phyloP scores from a whole-genome alignment of 2,113 vertebrate genomes.

The Saiga tatarica region DNA sequence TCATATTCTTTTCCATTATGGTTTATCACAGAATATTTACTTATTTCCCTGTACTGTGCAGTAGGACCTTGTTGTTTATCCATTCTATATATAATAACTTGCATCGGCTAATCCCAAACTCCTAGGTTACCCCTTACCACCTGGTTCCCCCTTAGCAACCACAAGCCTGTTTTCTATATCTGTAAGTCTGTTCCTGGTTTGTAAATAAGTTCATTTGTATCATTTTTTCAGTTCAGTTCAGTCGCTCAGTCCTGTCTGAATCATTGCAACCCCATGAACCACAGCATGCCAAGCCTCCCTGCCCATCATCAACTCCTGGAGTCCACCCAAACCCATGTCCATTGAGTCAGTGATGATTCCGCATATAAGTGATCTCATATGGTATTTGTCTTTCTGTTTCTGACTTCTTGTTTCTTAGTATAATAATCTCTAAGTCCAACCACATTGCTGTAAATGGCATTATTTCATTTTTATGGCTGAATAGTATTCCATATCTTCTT shows the following conservation, averaged over 20 bases:
- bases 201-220: neutral
- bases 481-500: neutral
- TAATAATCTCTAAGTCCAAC: neutral
- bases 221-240: neutral
- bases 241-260: fast-evolving
- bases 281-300: no score
- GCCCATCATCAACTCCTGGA: no score
- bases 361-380: neutral
- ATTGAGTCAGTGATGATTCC: no score
- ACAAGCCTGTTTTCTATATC: neutral
- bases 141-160: neutral
- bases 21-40: neutral
- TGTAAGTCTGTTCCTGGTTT: neutral
- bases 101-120: neutral
- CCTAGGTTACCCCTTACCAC: neutral
- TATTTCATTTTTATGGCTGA: neutral
- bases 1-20: neutral
- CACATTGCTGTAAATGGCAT: neutral
- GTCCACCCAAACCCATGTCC: no score
- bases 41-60: neutral
- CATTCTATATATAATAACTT: neutral
- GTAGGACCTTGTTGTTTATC: neutral
- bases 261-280: no score
- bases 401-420: neutral
- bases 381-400: neutral